Evolutionary conservation across 30 jellyfish, hydroid and myxozoan species (phyloP), one percentile per base, ranked within the genome.

Genomic region (Hydractinia echinata): DNA sequence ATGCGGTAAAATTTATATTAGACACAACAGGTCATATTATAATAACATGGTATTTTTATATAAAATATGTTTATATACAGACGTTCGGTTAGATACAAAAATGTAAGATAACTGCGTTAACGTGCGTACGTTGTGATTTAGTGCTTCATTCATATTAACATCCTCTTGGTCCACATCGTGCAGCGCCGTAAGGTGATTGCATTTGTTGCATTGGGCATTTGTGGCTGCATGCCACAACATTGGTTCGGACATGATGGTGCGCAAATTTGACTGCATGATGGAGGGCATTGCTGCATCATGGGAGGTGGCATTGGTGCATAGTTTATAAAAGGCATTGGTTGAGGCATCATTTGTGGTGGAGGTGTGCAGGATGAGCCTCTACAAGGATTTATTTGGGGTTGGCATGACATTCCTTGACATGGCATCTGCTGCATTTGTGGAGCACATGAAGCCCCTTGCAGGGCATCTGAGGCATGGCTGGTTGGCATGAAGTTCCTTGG

Each of bases 201-300:
- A 10, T 66, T 8, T 66, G 83, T 13, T 20, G 66, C 67, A 74
- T 20, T 10, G 83, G n/a, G 76, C 15, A 66, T 13, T 49, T 64
- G 89, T 69, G 85, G 82, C 53, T 54, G 49, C 84, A 44, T 53
- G 64, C 61, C 62, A 79, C 97, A 90, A 82, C 97, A 90, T 64
- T 69, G 84, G 51, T 85, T 84, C 15, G 97, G 97, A 74, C 97
- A 90, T 51, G 81, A 85, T 21, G 97, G 97, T 7, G 89, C 97
- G 49, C 97, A 90, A 79, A 74, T 79, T 48, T 88, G 86, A 85
- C 73, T 85, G 76, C 97, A 90, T 70, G 79, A 53, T 7, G 91
- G 91, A 51, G 97, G 97, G 71, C 97, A 84, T 14, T 79, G 87
- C n/a, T 84, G 19, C 4, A 76, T 72, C 66, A 30, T 82, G 49